Evolutionary conservation across 2,888 invertebrate genomes (phyloP).

Genomic region (Gortyna flavago): DNA sequence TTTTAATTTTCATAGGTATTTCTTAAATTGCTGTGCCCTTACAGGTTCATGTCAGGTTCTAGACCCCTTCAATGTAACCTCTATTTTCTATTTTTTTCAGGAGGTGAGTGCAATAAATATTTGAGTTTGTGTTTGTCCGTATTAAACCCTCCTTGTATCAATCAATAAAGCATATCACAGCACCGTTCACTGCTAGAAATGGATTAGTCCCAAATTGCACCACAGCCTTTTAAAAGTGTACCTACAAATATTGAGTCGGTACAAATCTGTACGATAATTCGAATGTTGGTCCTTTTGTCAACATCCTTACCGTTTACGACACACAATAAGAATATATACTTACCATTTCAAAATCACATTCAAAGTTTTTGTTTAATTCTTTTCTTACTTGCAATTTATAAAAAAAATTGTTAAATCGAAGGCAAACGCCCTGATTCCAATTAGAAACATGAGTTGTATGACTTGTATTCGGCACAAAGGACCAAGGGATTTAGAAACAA

Average conservation of each 20-base stretch:
- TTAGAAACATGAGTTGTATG: constrained; percentile 49
- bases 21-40: too few relatives aligned
- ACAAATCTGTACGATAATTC: background rate
- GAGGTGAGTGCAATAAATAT: too few relatives aligned
- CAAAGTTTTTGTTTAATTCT: too few relatives aligned
- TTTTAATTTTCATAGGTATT: too few relatives aligned
- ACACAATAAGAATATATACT: background rate
- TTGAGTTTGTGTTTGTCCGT: background rate
- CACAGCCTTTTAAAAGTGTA: background rate
- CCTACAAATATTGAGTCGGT: background rate
- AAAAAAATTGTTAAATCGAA: constrained; percentile 18
- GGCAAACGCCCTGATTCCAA: constrained; percentile 20
- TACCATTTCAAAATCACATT: constrained; percentile 1
- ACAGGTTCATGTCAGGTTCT: too few relatives aligned
- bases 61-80: too few relatives aligned
- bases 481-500: constrained; percentile 42
- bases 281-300: background rate
- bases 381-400: too few relatives aligned
- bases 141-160: background rate
- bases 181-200: background rate
- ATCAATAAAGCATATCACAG: background rate
- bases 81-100: too few relatives aligned
- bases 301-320: constrained; percentile 2
- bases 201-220: background rate
- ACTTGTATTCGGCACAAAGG: constrained; percentile 30